phyloP scores from a whole-genome alignment of 2,113 vertebrate genomes.

The Nothobranchius kuhntae region DNA sequence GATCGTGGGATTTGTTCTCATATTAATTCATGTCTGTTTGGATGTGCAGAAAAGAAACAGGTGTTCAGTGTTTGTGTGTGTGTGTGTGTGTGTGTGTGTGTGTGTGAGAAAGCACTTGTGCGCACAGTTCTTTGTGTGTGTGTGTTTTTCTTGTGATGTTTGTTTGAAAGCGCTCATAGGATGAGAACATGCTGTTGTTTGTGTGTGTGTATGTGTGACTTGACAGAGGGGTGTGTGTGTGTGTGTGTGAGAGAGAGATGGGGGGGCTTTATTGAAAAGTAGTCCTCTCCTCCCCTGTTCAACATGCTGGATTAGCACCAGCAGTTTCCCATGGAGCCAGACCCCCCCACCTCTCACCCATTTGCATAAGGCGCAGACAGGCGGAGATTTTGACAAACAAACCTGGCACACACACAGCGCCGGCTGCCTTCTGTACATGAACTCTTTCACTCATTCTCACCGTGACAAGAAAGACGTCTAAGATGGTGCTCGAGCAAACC shows the following conservation, averaged over 20 bases:
- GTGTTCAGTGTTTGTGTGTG: constrained; percentile 75
- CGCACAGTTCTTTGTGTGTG: constrained; percentile 44
- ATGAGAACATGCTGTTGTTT: constrained; percentile 54
- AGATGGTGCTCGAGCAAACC: constrained; percentile 24
- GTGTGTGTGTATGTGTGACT: constrained; percentile 60
- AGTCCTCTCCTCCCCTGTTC: constrained; percentile 78
- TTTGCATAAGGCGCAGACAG: constrained; percentile 84
- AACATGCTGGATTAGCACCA: constrained; percentile 83
- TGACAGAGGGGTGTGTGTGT: constrained; percentile 53
- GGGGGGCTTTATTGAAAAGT: constrained; percentile 76
- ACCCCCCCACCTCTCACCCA: constrained; percentile 19
- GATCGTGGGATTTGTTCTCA: constrained; percentile 77
- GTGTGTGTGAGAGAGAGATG: not conserved
- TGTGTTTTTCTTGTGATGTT: constrained; percentile 38
- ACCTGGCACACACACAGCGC: constrained; percentile 76
- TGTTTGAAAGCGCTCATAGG: constrained; percentile 18
- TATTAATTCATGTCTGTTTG: constrained; percentile 73
- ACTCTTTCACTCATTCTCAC: constrained; percentile 48
- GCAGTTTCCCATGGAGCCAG: constrained; percentile 81
- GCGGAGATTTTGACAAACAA: constrained; percentile 79
- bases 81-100: constrained; percentile 52
- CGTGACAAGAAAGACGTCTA: constrained; percentile 27
- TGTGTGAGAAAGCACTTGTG: constrained; percentile 45
- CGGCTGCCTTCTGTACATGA: constrained; percentile 69
- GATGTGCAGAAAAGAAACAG: constrained; percentile 77